Conservation (phyloP, 2,113 vertebrate genomes). For the human region GRCh38 chr7:95878001-95878500, state of each 20-base stretch:
- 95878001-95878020: accelerated
- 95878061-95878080: background rate
- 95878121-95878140: background rate
- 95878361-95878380: background rate
- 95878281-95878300: background rate
- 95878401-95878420: background rate
- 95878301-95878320: background rate
- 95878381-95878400: background rate
- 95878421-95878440: background rate
- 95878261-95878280: background rate
- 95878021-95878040: background rate
- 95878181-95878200: background rate
- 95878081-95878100: background rate
- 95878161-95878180: background rate
- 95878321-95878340: background rate
- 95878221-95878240: background rate
- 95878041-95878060: background rate
- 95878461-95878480: background rate
- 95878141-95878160: background rate
- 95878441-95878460: background rate
- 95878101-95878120: background rate
- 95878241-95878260: background rate
- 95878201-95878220: background rate
- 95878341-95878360: background rate
- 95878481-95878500: background rate